Evolutionary conservation across 2,797 vertebrate genomes (phyloP), one percentile per base, ranked within the genome.

Genomic region (Margarornis squamiger): DNA sequence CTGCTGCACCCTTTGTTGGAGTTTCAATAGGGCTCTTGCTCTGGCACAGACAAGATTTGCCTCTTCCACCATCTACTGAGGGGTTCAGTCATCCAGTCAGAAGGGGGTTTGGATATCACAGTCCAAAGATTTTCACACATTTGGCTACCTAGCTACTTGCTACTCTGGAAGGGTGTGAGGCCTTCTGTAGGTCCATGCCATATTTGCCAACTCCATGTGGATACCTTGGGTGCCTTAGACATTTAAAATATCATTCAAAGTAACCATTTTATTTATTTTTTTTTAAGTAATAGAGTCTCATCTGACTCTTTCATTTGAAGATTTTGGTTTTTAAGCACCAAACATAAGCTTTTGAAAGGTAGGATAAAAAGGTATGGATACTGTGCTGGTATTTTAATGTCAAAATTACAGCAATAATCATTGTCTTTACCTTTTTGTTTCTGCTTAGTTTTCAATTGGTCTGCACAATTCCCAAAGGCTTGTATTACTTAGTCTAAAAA

Each of bases 341-440:
- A 92, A 73, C 8, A 41, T 52, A 86, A 65, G 6, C 27, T 14
- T 51, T 41, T 70, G 46, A 93, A 90, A 61, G 10, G 41, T 51
- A 93, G 26, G 14, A 62, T 66, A 23, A 81, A 93, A 86, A 58
- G 30, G 7, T n/a, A 51, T 65, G 43, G 34, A 46, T 59, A 83
- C 41, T 49, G 14, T 38, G 23, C 45, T 86, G 67, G 12, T 79
- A 86, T 27, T 82, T 73, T 29, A 76, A 82, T 46, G 43, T 71
- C 79, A 92, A 73, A 46, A 89, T 78, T 72, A 43, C 70, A 80
- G 38, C 46, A 30, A 43, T 38, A 79, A 82, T 85, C 39, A 36
- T 51, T 94, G 21, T 38, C 32, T 88, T 79, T 72, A 29, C 23
- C 27, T 84, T 96, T 96, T 93, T 49, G 7, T 95, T 95, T 96